Base-by-base conservation (phyloP, 2,888 invertebrate species). In the Andrena haemorrhoa region DNA sequence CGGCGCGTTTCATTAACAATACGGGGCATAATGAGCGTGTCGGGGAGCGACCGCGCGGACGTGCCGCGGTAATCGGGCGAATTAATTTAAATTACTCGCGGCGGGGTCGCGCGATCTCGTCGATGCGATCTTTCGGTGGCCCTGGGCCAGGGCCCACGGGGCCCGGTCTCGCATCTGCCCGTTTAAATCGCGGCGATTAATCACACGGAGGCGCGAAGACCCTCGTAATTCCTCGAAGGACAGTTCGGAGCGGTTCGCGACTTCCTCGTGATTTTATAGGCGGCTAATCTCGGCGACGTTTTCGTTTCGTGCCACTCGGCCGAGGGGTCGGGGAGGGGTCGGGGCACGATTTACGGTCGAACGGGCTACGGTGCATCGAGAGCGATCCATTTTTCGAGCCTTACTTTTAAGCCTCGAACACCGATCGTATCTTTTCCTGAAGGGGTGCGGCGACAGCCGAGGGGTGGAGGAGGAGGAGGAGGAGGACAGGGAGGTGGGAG, bases 41-140 rank as follows among this genome's bases (percentile, higher is more conserved):
- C 75, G 63, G 74, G 4, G 75, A 68, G 41, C 69, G 77, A 41
- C 56, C 63, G 41, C 53, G 82, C 68, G 77, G 60, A 71, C 68
- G 72, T 65, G 65, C 51, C 82, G 63, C 49, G 64, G 60, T 79
- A 75, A 80, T 87, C 84, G 63, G n/a, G 69, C 71, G 79, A 74
- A 86, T 85, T 87, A 83, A 88, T 88, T 88, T 77, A 73, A 88
- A 79, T 85, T 82, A 75, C 79, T 71, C 33, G 79, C 63, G 26
- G 74, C 71, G 73, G 65, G 35, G 65, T 66, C 53, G 64, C 51
- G 51, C 51, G 75, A 75, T 77, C 65, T 76, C 70, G 53, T 29
- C 82, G 75, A 80, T 76, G 64, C 60, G 66, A 73, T 88, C 79
- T 83, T 20, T 58, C 47, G 26, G 6, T 5, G 58, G 41, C 41